Conservation (phyloP, 2,797 vertebrate species). For the Triplophysa bombifrons region DNA sequence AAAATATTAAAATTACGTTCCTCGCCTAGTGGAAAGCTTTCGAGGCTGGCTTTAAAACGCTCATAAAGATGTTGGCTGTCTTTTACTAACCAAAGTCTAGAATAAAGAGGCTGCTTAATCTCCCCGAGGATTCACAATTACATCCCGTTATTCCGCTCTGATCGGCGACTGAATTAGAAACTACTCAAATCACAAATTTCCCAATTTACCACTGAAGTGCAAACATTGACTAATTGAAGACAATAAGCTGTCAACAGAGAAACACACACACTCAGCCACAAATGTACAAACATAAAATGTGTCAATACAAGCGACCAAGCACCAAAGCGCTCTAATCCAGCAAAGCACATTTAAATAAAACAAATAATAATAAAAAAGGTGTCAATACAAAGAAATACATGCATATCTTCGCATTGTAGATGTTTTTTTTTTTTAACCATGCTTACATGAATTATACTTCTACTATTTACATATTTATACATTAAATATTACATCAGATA, state of each 20-base stretch:
- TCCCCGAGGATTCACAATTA: conserved; percentile 60
- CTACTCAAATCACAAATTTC: conserved; percentile 44
- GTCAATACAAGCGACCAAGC: background rate
- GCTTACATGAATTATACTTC: background rate
- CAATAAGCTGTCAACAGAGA: conserved; percentile 28
- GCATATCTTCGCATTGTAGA: background rate
- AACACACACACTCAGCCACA: conserved; percentile 3
- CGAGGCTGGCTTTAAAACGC: conserved; percentile 41
- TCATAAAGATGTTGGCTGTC: conserved; percentile 64
- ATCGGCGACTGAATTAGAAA: conserved; percentile 66
- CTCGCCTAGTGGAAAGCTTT: conserved; percentile 52
- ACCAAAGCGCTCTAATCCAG: conserved; percentile 16
- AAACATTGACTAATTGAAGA: conserved; percentile 41
- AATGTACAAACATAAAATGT: conserved; percentile 4
- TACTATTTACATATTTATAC: background rate
- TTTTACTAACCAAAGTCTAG: conserved; percentile 69
- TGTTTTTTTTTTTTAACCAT: background rate
- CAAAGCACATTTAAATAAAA: background rate
- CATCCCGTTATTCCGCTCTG: conserved; percentile 69
- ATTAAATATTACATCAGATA: background rate
- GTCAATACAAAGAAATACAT: background rate
- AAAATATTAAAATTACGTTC: conserved; percentile 37
- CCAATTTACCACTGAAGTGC: background rate
- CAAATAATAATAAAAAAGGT: background rate
- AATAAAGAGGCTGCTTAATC: conserved; percentile 64